phyloP scores from a whole-genome alignment of 2,888 invertebrate genomes.

The Sminthurides aquaticus region DNA sequence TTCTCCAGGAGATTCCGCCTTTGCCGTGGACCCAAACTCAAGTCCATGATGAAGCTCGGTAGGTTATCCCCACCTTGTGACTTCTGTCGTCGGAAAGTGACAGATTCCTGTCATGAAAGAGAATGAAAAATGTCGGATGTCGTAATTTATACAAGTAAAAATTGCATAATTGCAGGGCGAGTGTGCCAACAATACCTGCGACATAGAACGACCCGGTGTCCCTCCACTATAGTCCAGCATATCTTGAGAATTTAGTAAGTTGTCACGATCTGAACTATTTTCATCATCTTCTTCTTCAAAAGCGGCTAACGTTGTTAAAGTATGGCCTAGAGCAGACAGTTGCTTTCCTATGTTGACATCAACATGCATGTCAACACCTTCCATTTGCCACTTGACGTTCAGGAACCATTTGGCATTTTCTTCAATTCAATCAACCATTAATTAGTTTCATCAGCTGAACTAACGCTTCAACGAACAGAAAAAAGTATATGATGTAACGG shows the following conservation, averaged over 20 bases:
- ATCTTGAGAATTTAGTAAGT: constrained; percentile 30
- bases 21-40: constrained; percentile 68
- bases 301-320: constrained; percentile 88
- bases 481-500: no score
- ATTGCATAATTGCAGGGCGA: no score
- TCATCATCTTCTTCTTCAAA: constrained; percentile 65
- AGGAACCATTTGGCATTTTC: constrained; percentile 97
- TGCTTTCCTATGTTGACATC: constrained; percentile 95
- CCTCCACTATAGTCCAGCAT: constrained; percentile 26
- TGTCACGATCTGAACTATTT: constrained; percentile 32
- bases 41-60: constrained; percentile 76
- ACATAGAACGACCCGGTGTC: constrained; percentile 30
- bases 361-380: constrained; percentile 92
- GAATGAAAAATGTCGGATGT: neutral
- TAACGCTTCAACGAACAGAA: neutral
- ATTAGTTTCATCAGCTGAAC: constrained; percentile 4
- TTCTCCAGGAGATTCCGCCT: constrained; percentile 89
- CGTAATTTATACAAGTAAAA: neutral
- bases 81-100: constrained; percentile 58
- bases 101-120: constrained; percentile 56
- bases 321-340: constrained; percentile 85
- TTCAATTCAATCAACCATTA: neutral
- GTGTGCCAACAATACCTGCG: constrained; percentile 26
- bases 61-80: constrained; percentile 63
- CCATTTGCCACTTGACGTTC: constrained; percentile 98